Conservation (phyloP, 2,797 vertebrate species). For the Phylloscopus collybita region DNA sequence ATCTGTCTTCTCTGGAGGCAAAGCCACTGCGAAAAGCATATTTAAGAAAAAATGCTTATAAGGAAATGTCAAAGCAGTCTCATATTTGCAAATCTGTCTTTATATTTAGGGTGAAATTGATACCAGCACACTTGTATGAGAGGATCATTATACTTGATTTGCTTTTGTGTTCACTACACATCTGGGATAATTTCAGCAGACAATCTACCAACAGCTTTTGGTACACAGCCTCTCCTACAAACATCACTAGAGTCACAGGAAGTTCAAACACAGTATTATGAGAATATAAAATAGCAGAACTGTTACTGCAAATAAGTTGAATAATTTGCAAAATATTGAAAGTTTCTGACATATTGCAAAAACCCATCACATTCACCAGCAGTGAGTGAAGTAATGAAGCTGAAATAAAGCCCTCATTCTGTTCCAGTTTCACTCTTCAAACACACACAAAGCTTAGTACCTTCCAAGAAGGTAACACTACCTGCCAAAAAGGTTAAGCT, state of each 20-base stretch:
- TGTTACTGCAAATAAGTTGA: constrained; percentile 31
- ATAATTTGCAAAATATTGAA: constrained; percentile 50
- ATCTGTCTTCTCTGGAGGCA: constrained; percentile 94
- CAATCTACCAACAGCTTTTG: constrained; percentile 23
- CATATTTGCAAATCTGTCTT: constrained; percentile 59
- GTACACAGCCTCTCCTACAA: constrained; percentile 14
- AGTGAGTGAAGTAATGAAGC: constrained; percentile 22
- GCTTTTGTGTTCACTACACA: constrained; percentile 46
- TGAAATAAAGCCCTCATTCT: constrained; percentile 11
- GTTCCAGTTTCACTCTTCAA: not conserved
- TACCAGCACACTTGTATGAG: constrained; percentile 36
- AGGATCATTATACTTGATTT: constrained; percentile 65
- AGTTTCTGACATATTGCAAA: constrained; percentile 20
- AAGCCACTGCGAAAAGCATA: constrained; percentile 83
- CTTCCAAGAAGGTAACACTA: not conserved
- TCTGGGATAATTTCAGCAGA: constrained; percentile 50
- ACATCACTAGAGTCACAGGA: constrained; percentile 28
- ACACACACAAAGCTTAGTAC: not conserved
- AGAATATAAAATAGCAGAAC: constrained; percentile 45
- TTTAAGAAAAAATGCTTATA: constrained; percentile 46
- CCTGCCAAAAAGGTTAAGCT: not conserved
- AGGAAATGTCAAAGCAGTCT: constrained; percentile 52
- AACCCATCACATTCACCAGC: not conserved
- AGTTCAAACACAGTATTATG: constrained; percentile 41
- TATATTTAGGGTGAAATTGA: constrained; percentile 41